Evolutionary conservation across 2,113 vertebrate genomes (phyloP).

Genomic region (Poeciliopsis prolifica): DNA sequence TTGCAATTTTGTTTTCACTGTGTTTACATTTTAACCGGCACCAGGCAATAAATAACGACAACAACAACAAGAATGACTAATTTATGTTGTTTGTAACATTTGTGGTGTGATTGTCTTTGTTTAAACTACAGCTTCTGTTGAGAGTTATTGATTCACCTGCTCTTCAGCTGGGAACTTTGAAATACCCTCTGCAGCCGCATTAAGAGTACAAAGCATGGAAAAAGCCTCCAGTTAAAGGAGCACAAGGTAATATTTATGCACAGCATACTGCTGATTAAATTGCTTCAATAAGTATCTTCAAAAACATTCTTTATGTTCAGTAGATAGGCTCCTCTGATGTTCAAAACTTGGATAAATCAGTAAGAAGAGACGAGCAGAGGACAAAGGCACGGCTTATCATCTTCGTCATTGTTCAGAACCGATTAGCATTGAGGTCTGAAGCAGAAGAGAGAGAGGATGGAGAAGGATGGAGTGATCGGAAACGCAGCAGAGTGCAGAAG

Average conservation of each 20-base stretch:
- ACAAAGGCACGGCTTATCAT: not conserved
- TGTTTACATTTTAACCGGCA: too few relatives aligned
- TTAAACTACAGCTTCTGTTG: too few relatives aligned
- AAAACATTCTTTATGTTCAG: not conserved
- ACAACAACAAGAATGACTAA: too few relatives aligned
- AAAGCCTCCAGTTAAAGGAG: not conserved
- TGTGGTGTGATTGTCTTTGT: too few relatives aligned
- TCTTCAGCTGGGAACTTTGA: not conserved
- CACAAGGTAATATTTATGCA: not conserved
- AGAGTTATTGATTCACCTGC: not conserved
- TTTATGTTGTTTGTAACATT: too few relatives aligned
- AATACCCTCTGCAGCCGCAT: not conserved
- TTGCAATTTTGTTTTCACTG: too few relatives aligned
- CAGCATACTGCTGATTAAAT: conserved; percentile 12
- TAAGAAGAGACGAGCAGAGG: not conserved
- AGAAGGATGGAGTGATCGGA: not conserved
- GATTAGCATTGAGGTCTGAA: not conserved
- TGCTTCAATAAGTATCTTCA: not conserved
- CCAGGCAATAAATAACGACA: too few relatives aligned
- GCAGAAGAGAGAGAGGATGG: not conserved
- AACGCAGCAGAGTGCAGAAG: conserved; percentile 14
- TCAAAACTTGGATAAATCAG: not conserved
- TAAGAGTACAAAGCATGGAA: not conserved
- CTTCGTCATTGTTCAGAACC: not conserved
- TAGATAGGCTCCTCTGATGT: not conserved